These are phyloP conservation scores for Apodemia mormo DNA, from an alignment of 2,888 invertebrate genomes.

Conservation along the genomic window DNA sequence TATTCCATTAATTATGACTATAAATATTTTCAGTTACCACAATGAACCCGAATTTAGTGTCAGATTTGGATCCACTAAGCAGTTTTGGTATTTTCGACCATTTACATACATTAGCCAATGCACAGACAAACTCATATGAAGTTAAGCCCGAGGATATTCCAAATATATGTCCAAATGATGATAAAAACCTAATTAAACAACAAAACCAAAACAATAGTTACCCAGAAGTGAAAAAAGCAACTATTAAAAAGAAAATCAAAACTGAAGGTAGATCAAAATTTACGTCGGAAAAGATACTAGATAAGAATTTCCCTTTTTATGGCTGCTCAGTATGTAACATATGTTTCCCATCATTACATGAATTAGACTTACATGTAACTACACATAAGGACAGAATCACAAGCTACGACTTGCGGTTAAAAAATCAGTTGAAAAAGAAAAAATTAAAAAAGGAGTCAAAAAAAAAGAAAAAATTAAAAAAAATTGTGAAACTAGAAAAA, in stretches of 20 bases:
- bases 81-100: slow-evolving; percentile 15
- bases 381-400: slow-evolving; percentile 67
- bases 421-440: slow-evolving; percentile 59
- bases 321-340: slow-evolving; percentile 69
- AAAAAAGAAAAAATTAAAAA: slow-evolving; percentile 53
- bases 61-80: slow-evolving; percentile 21
- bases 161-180: slow-evolving; percentile 24
- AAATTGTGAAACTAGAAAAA: slow-evolving; percentile 44
- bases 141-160: background rate
- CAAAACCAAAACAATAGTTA: slow-evolving; percentile 25
- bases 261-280: slow-evolving; percentile 54
- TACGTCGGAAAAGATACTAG: slow-evolving; percentile 63
- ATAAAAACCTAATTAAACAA: slow-evolving; percentile 17
- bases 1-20: too few relatives aligned
- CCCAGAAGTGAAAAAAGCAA: slow-evolving; percentile 43
- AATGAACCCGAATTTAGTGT: slow-evolving; percentile 11
- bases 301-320: slow-evolving; percentile 63
- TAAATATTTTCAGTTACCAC: slow-evolving; percentile 8
- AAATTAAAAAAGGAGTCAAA: slow-evolving; percentile 59
- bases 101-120: slow-evolving; percentile 1
- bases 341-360: slow-evolving; percentile 50
- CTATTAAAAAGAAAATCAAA: slow-evolving; percentile 39
- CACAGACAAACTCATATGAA: slow-evolving; percentile 16
- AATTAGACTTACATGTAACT: slow-evolving; percentile 63
- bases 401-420: slow-evolving; percentile 63